These are phyloP conservation scores for Rhagoletis zephyria DNA, from an alignment of 1,140 invertebrate genomes.

Conservation along the genomic window DNA sequence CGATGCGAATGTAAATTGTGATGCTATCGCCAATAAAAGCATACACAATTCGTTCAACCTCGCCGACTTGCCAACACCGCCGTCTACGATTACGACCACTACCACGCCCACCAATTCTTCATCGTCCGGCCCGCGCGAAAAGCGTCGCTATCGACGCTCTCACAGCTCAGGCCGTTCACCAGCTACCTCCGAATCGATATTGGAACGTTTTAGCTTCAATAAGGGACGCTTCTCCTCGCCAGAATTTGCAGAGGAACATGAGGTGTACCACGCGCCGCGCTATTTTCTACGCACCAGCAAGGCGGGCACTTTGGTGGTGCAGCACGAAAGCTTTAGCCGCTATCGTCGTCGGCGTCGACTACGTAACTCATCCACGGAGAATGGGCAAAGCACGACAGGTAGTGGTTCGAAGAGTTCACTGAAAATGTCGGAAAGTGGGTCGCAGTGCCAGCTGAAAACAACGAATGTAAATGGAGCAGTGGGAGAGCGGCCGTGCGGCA, in stretches of 20 bases:
- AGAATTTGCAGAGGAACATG: slow-evolving; percentile 65
- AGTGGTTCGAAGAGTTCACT: slow-evolving; percentile 54
- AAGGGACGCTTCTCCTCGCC: slow-evolving; percentile 68
- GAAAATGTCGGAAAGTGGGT: slow-evolving; percentile 26
- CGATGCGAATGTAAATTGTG: neutral
- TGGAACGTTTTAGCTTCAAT: slow-evolving; percentile 68
- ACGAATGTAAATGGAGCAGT: neutral
- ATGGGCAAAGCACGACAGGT: slow-evolving; percentile 57
- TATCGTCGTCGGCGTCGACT: slow-evolving; percentile 63
- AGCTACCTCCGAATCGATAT: slow-evolving; percentile 60
- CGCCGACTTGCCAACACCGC: slow-evolving; percentile 63
- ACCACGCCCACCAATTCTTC: slow-evolving; percentile 58
- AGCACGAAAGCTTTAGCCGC: slow-evolving; percentile 73
- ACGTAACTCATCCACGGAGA: slow-evolving; percentile 65
- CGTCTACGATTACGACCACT: slow-evolving; percentile 60
- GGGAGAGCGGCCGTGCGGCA: neutral
- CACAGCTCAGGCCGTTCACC: slow-evolving; percentile 62
- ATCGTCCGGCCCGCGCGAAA: slow-evolving; percentile 66
- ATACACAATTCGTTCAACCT: slow-evolving; percentile 45
- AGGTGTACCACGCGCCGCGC: slow-evolving; percentile 62
- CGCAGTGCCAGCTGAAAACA: neutral
- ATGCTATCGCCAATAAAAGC: neutral
- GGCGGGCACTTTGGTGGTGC: slow-evolving; percentile 74
- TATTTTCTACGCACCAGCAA: slow-evolving; percentile 74
- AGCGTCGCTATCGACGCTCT: slow-evolving; percentile 69